Base-by-base conservation (phyloP, 2,888 invertebrate genomes). In the Pristionchus japonicus region DNA sequence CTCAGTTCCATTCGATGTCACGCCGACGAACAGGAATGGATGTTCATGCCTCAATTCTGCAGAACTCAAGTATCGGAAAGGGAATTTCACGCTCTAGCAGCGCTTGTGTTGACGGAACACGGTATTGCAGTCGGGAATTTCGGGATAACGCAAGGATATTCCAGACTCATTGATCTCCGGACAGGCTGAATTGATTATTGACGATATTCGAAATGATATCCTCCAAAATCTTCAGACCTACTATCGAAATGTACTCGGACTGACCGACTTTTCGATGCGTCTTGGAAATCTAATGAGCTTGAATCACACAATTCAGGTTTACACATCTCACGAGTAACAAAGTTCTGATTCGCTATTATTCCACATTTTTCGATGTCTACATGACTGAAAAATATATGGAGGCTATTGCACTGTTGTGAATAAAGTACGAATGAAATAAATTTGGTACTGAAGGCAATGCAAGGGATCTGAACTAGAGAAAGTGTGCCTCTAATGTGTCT, bases 251-350 rank as follows among this genome's bases (percentile, higher is more conserved):
- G 77, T 47, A 43, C 9, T 77, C n/a, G n/a, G 77, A 6, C 40
- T 77, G 1, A 15, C n/a, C 6, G 77, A 77, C 43, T 77, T 77
- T 27, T 77, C 77, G 34, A 13, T 20, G 13, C 77, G 77, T 4
- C n/a, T 77, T n/a, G 77, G 77, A 40, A 77, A 77, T 47, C 27
- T 77, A 3, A 77, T 77, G 77, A 77, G 34, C 9, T 77, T 77
- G 43, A 77, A 77, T 77, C 77, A 77, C 77, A 47, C 43, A 15
- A 43, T 77, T 27, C 77, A 77, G 43, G 77, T 77, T 27, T 77
- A 47, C 43, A 23, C 43, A 9, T 43, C 77, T 2, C 47, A 47
- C 7, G 34, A 43, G n/a, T 11, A 13, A 7, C 77, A 77, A 77
- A 47, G 77, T 43, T 27, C 9, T 17, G 2, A 43, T 77, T 11